Evolutionary conservation across 53 echinoderm and acorn worm species (phyloP).

Genomic region (Arbacia lixula): DNA sequence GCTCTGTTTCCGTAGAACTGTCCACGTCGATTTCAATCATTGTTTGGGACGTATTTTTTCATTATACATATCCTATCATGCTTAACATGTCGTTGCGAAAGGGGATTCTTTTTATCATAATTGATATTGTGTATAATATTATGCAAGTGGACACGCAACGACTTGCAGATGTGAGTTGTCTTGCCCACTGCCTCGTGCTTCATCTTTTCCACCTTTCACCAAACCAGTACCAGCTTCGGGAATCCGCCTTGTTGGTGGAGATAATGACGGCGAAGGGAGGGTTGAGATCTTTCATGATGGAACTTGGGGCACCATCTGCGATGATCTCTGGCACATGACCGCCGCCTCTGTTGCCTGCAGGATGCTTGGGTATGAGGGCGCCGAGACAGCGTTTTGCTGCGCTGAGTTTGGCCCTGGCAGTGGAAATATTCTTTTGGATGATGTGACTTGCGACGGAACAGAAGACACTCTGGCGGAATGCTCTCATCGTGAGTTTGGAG

Average conservation of each 20-base stretch:
- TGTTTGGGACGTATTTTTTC: too few species aligned
- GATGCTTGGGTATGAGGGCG: slow-evolving; percentile 26
- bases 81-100: too few species aligned
- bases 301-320: neutral
- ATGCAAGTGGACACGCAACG: neutral
- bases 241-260: neutral
- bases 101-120: too few species aligned
- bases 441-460: neutral
- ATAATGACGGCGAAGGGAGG: slow-evolving; percentile 1
- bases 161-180: neutral
- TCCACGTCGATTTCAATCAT: too few species aligned
- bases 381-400: neutral
- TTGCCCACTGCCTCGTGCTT: neutral
- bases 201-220: neutral
- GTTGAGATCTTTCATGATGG: neutral
- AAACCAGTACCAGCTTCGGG: neutral
- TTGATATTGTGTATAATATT: too few species aligned
- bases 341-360: slow-evolving; percentile 9
- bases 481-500: neutral
- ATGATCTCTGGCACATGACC: slow-evolving; percentile 1
- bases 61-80: too few species aligned
- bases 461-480: slow-evolving; percentile 7
- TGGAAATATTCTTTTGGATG: neutral
- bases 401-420: slow-evolving; percentile 2
- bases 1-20: too few species aligned